These are phyloP conservation scores for Callipepla squamata DNA, from an alignment of 2,113 vertebrate species.

Conservation along the genomic window DNA sequence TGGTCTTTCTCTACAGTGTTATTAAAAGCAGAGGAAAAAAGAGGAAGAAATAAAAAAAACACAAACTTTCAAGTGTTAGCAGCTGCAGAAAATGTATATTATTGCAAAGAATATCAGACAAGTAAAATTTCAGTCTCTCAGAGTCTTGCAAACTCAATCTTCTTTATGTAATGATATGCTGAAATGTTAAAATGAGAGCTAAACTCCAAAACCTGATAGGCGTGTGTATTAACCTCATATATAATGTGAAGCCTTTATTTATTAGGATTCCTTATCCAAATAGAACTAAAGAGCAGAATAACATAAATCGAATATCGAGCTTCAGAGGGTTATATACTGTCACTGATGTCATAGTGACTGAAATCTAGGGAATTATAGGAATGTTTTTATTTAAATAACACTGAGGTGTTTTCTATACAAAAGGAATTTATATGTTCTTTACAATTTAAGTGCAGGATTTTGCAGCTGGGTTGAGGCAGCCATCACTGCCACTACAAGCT, in stretches of 20 bases:
- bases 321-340: neutral
- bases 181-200: slow-evolving; percentile 3
- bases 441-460: neutral
- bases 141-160: neutral
- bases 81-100: slow-evolving; percentile 38
- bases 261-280: neutral
- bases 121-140: slow-evolving; percentile 35
- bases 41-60: slow-evolving; percentile 4
- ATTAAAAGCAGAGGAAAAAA: slow-evolving; percentile 9
- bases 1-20: slow-evolving; percentile 24
- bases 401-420: neutral
- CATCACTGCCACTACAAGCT: too few relatives aligned
- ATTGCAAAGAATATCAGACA: slow-evolving; percentile 23
- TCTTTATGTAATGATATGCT: neutral
- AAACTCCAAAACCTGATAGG: neutral
- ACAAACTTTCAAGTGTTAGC: slow-evolving; percentile 48
- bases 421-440: neutral
- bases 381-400: neutral
- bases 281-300: neutral
- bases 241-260: neutral
- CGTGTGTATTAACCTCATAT: neutral
- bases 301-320: neutral
- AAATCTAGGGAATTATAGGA: neutral
- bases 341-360: neutral
- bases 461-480: too few relatives aligned